Percentiles rank a stretch among this genome's conserved stretches.
Conservation (phyloP, 2,797 vertebrate species). For the Zalophus californianus region DNA sequence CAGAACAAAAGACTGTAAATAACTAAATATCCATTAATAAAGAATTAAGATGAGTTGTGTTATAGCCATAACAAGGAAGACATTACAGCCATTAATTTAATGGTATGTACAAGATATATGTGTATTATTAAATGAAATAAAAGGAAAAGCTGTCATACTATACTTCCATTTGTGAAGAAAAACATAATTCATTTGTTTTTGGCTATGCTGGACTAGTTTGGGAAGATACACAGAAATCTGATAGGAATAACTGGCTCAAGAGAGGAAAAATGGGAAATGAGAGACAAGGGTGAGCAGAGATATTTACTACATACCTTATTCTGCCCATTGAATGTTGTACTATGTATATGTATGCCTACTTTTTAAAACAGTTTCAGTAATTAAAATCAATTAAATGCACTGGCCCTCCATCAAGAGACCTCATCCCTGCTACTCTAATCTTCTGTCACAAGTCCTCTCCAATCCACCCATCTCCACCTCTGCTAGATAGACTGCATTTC, state of each 20-base stretch:
- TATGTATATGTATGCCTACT: neutral
- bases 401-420: neutral
- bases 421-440: neutral
- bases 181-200: neutral
- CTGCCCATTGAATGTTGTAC: neutral
- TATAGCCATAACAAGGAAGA: neutral
- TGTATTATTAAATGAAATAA: neutral
- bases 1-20: neutral
- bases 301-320: neutral
- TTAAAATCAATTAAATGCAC: slow-evolving; percentile 9
- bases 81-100: neutral
- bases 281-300: neutral
- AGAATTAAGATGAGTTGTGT: neutral
- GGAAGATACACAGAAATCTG: neutral
- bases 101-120: neutral
- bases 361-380: neutral
- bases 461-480: neutral
- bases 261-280: neutral
- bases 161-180: neutral
- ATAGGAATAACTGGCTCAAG: neutral
- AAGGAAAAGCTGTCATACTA: neutral
- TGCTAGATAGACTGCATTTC: neutral
- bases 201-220: neutral
- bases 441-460: neutral
- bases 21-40: neutral